phyloP scores from a whole-genome alignment of 1,140 invertebrate species.

The Microplitis mediator region DNA sequence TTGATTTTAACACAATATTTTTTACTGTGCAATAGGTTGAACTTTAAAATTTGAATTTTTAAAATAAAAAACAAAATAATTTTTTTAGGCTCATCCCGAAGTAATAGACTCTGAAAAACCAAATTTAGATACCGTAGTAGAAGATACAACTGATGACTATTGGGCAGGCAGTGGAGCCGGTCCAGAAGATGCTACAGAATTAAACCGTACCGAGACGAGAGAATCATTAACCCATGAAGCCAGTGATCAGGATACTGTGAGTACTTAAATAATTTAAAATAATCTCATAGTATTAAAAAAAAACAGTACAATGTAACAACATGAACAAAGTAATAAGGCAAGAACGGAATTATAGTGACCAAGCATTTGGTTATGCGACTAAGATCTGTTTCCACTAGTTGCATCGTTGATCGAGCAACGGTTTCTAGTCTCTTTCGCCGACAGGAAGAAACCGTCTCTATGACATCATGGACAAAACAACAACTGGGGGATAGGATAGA shows the following conservation, averaged over 20 bases:
- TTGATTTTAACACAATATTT: too few species aligned
- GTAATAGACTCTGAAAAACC: conserved; percentile 45
- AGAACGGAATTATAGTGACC: not conserved
- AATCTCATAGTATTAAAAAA: not conserved
- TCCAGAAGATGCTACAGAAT: conserved; percentile 51
- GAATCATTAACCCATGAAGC: conserved; percentile 71
- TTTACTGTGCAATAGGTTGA: too few species aligned
- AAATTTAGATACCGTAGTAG: conserved; percentile 49
- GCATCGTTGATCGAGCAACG: conserved; percentile 33
- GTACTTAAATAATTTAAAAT: conserved; percentile 41
- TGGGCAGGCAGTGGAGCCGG: conserved; percentile 59
- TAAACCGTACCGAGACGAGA: conserved; percentile 66
- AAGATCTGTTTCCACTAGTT: conserved; percentile 13
- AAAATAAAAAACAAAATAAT: too few species aligned
- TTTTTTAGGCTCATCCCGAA: conserved; percentile 32
- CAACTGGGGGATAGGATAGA: too few species aligned
- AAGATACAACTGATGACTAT: conserved; percentile 60
- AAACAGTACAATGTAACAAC: not conserved
- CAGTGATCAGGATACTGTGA: conserved; percentile 72
- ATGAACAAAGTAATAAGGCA: not conserved
- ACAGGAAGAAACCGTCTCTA: not conserved
- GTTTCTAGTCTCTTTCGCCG: conserved; percentile 4
- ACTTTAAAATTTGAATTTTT: too few species aligned
- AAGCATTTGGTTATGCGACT: not conserved
- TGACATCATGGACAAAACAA: not conserved